A percentile compares a stretch with the other conserved stretches of the same genome.
These are phyloP conservation scores for Norana najaformis DNA, from an alignment of 2,888 invertebrate species.

Conservation along the genomic window DNA sequence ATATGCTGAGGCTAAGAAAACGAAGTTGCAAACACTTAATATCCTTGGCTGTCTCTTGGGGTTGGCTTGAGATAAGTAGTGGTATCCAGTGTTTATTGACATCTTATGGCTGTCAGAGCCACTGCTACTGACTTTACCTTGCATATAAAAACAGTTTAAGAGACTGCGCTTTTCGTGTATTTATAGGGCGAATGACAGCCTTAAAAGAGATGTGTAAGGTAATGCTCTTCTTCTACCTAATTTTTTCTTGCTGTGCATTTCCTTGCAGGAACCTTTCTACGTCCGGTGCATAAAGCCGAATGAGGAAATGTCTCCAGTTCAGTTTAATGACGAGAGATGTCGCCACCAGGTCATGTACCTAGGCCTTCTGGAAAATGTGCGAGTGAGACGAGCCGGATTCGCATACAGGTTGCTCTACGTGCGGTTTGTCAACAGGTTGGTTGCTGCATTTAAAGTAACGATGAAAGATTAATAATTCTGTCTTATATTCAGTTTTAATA, in stretches of 20 bases:
- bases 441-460: neutral
- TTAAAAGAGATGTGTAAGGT: neutral
- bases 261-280: slow-evolving; percentile 83
- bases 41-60: neutral
- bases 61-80: neutral
- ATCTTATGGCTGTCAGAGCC: neutral
- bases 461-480: neutral
- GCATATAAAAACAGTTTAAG: neutral
- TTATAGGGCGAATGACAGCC: neutral
- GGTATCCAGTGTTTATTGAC: slow-evolving; percentile 13
- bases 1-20: neutral
- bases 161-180: too few relatives aligned
- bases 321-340: slow-evolving; percentile 81
- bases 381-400: slow-evolving; percentile 93
- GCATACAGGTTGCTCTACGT: slow-evolving; percentile 93
- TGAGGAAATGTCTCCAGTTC: slow-evolving; percentile 82
- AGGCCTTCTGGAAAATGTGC: slow-evolving; percentile 90
- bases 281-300: slow-evolving; percentile 97
- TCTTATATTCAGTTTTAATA: neutral
- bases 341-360: slow-evolving; percentile 73
- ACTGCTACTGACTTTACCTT: neutral
- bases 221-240: neutral
- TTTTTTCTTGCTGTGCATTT: slow-evolving; percentile 81
- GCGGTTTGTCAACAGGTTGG: slow-evolving; percentile 80
- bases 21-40: neutral